Evolutionary conservation across 2,888 invertebrate species (phyloP), one percentile per base, ranked within the genome.

Genomic region (Hecatera dysodea): DNA sequence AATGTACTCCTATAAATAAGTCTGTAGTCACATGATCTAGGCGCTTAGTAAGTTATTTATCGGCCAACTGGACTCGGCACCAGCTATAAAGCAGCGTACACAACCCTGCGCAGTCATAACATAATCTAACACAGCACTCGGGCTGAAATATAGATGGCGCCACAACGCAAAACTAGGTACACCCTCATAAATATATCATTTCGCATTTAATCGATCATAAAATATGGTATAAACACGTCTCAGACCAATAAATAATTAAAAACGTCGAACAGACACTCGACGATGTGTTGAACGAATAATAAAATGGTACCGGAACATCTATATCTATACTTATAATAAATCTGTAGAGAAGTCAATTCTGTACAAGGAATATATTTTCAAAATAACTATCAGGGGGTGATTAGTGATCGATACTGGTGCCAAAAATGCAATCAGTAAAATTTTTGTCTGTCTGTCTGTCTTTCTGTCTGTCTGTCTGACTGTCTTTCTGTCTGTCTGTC

Each of bases 151-250:
- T 89, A 90, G 87, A 87, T 88, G 91, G 90, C 92, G 92, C 91
- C 88, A 87, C 86, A 82, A 79, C 77, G 85, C 84, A 77, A 88
- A 89, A 89, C 87, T 87, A 86, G 86, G 88, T 87, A 90, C 90
- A 89, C 69, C 87, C 86, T 91, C 91, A 87, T 93, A 92, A 92
- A 92, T 88, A 89, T 90, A 89, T 91, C 89, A 90, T 90, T 90
- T 90, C 84, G 86, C 88, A 88, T 91, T 90, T 87, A 90, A 89
- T 88, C 87, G 87, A 83, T 88, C 90, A 88, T 92, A 91, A 93
- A 90, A 85, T 86, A 89, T 90, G 88, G 90, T 90, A 91, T 92
- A 91, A 90, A 86, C 86, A 85, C 86, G 85, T 85, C 87, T 86
- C 86, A 85, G 78, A 71, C 83, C 75, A 84, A 89, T 91, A 91